Percentiles rank a stretch among this genome's conserved stretches.
Evolutionary conservation across 2,113 vertebrate species (phyloP).

Genomic region (Colossoma macropomum): DNA sequence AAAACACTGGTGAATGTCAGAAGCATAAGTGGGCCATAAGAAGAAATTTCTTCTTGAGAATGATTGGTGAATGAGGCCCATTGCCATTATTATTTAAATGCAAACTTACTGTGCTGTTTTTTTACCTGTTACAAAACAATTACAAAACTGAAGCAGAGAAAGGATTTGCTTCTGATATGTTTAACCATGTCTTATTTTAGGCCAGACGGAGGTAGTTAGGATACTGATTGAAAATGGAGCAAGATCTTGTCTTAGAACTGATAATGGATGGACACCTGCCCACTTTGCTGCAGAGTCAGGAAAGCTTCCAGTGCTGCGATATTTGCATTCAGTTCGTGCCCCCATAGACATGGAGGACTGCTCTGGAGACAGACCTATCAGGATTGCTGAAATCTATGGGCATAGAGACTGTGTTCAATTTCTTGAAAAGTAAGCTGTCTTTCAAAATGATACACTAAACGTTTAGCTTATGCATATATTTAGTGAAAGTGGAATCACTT

Average conservation of each 20-base stretch:
- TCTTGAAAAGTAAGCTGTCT: slow-evolving; percentile 81
- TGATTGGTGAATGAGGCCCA: no score
- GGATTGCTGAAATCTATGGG: slow-evolving; percentile 88
- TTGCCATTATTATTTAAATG: no score
- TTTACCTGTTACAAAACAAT: no score
- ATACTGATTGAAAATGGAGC: slow-evolving; percentile 85
- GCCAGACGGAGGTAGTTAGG: slow-evolving; percentile 76
- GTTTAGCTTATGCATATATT: neutral
- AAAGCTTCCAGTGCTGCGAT: slow-evolving; percentile 77
- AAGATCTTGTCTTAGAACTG: slow-evolving; percentile 79
- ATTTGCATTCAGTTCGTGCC: slow-evolving; percentile 82
- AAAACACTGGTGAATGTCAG: no score
- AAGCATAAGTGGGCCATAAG: no score
- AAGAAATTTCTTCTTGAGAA: no score
- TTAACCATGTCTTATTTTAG: slow-evolving; percentile 61
- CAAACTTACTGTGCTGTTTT: no score
- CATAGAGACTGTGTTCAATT: slow-evolving; percentile 84
- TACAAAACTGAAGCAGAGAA: neutral
- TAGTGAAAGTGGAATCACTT: neutral
- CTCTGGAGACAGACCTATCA: slow-evolving; percentile 84
- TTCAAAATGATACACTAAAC: neutral
- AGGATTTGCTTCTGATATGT: neutral
- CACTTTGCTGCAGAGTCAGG: slow-evolving; percentile 88
- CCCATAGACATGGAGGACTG: slow-evolving; percentile 82
- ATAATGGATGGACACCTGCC: slow-evolving; percentile 86